Evolutionary conservation across 2,888 invertebrate genomes (phyloP).

Genomic region (Melieria crassipennis): DNA sequence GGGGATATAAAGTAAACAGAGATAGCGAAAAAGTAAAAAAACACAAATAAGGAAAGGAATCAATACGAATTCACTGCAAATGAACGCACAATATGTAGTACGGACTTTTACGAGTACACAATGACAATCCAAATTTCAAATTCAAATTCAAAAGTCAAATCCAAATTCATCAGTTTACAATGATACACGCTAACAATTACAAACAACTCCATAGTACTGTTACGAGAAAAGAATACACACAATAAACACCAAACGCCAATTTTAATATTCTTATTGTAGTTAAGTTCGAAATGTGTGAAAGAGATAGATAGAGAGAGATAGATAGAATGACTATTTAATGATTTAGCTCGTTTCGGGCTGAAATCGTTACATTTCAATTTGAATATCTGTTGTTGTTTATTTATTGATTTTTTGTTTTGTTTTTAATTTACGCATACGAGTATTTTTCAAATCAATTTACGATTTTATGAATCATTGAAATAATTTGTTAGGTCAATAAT

Average conservation of each 20-base stretch:
- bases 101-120: constrained; percentile 17
- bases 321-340: constrained; percentile 1
- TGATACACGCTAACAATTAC: constrained; percentile 40
- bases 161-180: constrained; percentile 43
- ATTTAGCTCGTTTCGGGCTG: constrained; percentile 9
- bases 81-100: constrained; percentile 12
- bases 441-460: background rate
- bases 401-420: constrained; percentile 26
- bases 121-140: constrained; percentile 21
- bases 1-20: constrained; percentile 26
- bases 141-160: constrained; percentile 33
- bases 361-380: constrained; percentile 19
- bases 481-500: too few relatives aligned
- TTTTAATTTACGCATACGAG: constrained; percentile 15
- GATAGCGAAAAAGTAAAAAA: constrained; percentile 7
- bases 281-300: constrained; percentile 20
- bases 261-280: constrained; percentile 16
- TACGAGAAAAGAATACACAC: constrained; percentile 46
- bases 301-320: constrained; percentile 1
- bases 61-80: constrained; percentile 22
- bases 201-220: constrained; percentile 51
- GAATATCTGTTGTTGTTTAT: constrained; percentile 24
- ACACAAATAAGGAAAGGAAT: background rate
- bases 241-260: constrained; percentile 63
- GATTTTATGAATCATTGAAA: background rate